Conservation (phyloP, 2,797 vertebrate species). For the Pseudocheirus occidentalis region DNA sequence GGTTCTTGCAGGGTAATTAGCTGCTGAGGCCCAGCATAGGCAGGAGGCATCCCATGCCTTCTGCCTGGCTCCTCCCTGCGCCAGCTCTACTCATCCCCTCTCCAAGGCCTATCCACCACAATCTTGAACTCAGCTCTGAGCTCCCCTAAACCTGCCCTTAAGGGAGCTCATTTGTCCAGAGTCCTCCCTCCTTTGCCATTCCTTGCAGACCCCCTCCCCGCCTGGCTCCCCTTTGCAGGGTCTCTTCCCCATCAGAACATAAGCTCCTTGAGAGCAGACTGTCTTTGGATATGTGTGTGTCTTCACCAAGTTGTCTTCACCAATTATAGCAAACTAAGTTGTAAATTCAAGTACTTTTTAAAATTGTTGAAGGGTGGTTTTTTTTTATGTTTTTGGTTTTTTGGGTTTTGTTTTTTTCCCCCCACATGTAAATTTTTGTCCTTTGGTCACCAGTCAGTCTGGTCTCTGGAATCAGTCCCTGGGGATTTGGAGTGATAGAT, state of each 20-base stretch:
- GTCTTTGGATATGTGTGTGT: no score
- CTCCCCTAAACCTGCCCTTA: neutral
- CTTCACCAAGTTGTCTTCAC: neutral
- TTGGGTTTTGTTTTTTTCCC: constrained; percentile 16
- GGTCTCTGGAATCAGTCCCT: constrained; percentile 61
- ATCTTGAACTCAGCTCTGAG: neutral
- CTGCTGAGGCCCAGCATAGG: neutral
- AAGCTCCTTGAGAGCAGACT: neutral
- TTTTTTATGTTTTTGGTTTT: constrained; percentile 23
- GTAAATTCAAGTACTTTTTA: neutral
- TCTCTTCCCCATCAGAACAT: neutral
- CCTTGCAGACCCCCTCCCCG: neutral
- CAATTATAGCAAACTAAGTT: neutral
- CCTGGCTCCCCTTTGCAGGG: no score
- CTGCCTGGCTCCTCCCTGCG: neutral
- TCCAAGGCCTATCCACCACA: neutral
- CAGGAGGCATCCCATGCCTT: neutral
- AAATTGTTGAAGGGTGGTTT: constrained; percentile 57
- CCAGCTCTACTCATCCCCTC: neutral
- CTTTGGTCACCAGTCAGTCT: constrained; percentile 61
- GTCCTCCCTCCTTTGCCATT: neutral
- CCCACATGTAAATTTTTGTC: constrained; percentile 69
- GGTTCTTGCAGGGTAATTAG: neutral
- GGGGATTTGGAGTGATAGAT: neutral
- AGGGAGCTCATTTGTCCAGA: neutral